These are phyloP conservation scores for Atethmia centrago DNA, from an alignment of 2,888 invertebrate genomes.

Conservation along the genomic window DNA sequence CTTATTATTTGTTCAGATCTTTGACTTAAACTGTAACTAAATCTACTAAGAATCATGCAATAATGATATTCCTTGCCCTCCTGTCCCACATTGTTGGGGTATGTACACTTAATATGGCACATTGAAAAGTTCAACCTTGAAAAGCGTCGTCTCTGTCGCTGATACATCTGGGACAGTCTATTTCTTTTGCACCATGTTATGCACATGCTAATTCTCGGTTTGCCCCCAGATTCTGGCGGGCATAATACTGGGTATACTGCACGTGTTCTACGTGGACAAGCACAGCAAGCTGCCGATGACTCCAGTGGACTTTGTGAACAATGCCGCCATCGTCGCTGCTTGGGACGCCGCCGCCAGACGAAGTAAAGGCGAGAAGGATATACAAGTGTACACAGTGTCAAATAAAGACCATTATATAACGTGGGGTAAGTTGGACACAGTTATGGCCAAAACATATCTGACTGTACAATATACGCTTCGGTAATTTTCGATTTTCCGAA, in stretches of 20 bases:
- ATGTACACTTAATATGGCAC: neutral
- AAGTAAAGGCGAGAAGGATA: conserved; percentile 9
- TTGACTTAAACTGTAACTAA: neutral
- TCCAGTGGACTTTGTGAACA: conserved; percentile 55
- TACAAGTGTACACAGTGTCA: conserved; percentile 49
- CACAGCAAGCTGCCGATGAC: conserved; percentile 31
- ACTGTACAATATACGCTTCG: too few species aligned
- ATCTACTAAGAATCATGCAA: neutral
- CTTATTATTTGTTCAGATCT: neutral
- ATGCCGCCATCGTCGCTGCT: conserved; percentile 47
- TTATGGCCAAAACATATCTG: neutral
- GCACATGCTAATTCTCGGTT: neutral
- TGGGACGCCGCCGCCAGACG: conserved; percentile 42
- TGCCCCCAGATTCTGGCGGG: conserved; percentile 35
- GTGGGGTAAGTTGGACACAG: conserved; percentile 40
- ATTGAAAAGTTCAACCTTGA: neutral
- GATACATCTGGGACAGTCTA: neutral
- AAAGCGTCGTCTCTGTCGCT: neutral
- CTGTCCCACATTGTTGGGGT: neutral
- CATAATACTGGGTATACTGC: conserved; percentile 36
- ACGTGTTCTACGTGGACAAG: conserved; percentile 30
- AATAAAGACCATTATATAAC: conserved; percentile 35
- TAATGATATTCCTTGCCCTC: neutral
- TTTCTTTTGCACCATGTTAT: neutral
- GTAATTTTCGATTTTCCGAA: too few species aligned